phyloP scores from a whole-genome alignment of 2,888 invertebrate species.

The Hemistola chrysoprasaria region DNA sequence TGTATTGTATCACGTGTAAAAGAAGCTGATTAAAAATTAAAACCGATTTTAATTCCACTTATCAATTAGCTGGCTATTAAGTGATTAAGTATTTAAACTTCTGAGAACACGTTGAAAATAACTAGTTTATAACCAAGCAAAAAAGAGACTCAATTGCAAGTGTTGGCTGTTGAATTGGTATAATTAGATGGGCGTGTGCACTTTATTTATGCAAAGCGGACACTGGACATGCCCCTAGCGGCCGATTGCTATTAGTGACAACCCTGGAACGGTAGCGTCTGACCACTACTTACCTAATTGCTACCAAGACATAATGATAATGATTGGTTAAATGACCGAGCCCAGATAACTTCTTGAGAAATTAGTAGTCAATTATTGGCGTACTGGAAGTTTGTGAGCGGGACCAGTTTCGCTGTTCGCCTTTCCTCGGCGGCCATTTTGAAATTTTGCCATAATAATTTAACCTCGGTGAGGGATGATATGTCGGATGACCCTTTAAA shows the following conservation, averaged over 20 bases:
- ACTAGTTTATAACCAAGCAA: constrained; percentile 39
- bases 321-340: constrained; percentile 43
- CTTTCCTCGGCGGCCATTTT: constrained; percentile 10
- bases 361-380: constrained; percentile 8
- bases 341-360: constrained; percentile 6
- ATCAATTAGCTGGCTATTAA: constrained; percentile 18
- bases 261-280: constrained; percentile 33
- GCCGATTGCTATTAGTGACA: constrained; percentile 12
- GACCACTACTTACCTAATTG: constrained; percentile 63
- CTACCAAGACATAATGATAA: constrained; percentile 54
- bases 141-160: constrained; percentile 39
- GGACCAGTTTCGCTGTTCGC: constrained; percentile 3
- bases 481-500: constrained; percentile 16
- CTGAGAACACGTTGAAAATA: constrained; percentile 39
- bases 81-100: constrained; percentile 30
- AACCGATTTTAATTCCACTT: too few species aligned
- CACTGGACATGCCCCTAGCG: constrained; percentile 18
- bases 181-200: constrained; percentile 53
- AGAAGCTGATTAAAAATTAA: too few species aligned
- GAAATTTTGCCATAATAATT: constrained; percentile 1
- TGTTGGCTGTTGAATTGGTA: constrained; percentile 41
- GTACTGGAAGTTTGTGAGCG: constrained; percentile 6
- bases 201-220: constrained; percentile 65
- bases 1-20: neutral
- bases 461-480: constrained; percentile 11